phyloP scores from a whole-genome alignment of 2,113 vertebrate species.

The Galbula dea region DNA sequence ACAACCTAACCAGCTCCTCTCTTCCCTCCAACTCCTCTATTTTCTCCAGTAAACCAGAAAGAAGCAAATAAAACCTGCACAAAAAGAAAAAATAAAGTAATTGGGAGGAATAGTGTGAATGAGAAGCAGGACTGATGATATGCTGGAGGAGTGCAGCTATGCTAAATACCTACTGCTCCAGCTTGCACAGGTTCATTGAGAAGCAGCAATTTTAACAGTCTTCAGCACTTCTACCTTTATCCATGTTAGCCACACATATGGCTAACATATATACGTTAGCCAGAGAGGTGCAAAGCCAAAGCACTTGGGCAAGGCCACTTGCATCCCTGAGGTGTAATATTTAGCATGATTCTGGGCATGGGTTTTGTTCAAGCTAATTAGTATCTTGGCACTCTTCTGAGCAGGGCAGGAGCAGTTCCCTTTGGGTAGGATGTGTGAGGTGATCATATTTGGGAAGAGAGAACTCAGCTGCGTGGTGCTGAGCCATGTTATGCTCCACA shows the following conservation, averaged over 20 bases:
- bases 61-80: not conserved
- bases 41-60: not conserved
- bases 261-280: not conserved
- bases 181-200: not conserved
- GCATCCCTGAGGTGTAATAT: not conserved
- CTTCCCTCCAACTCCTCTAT: not conserved
- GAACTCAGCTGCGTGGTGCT: not conserved
- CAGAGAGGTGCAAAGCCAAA: not conserved
- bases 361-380: not conserved
- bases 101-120: not conserved
- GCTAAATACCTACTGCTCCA: not conserved
- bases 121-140: not conserved
- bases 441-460: rapidly evolving
- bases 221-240: not conserved
- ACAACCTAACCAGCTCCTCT: not conserved
- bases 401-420: not conserved
- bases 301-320: not conserved
- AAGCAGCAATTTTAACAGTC: not conserved
- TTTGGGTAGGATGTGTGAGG: not conserved
- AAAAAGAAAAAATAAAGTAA: not conserved
- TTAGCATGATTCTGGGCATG: not conserved
- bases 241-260: not conserved
- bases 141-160: not conserved
- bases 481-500: not conserved
- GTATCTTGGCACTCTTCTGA: not conserved